Evolutionary conservation across 1,140 invertebrate genomes (phyloP), one percentile per base, ranked within the genome.

Genomic region (Apis dorsata): DNA sequence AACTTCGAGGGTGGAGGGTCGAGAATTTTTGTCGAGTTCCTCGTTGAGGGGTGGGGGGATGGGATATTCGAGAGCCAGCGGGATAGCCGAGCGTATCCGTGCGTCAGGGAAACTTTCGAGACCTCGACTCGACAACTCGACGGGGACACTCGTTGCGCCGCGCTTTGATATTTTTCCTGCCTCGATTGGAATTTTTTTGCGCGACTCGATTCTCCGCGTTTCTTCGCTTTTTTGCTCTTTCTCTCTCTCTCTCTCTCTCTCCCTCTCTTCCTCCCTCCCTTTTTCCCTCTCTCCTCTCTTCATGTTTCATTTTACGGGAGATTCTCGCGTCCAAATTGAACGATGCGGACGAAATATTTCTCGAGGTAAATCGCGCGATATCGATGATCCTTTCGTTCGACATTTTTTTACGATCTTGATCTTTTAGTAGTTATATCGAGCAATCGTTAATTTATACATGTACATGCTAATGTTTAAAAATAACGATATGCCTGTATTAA

Each of bases 21-120:
- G 63, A 65, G 73, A 51, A 77, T 77, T 82, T 82, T 77, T 77
- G 24, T 60, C 63, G 80, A 69, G 73, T 77, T 82, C 73, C 34
- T 13, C 28, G 13, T 13, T 8, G 51, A 1, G 51, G n/a, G 69
- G 21, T 9, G 12, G 49, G 11, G 0, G 34, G 34, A 19, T 66
- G 44, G 80, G 65, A 77, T 77, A 77, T 60, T 69, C 63, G 24
- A 69, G 73, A 69, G 63, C 11, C 73, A 28, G 24, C 62, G 53
- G 59, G 63, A 63, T 44, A 34, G 63, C 73, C 19, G 63, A 34
- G 73, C 44, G 55, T 82, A 81, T 75, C 70, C 63, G 51, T 28
- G 80, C 63, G 63, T 62, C 65, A 70, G 65, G 71, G 57, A 82
- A 82, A 82, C 24, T 82, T 82, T 69, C 49, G 62, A 51, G 55